Evolutionary conservation across 1,140 invertebrate genomes (phyloP), one percentile per base, ranked within the genome.

Genomic region (Cyclina sinensis): DNA sequence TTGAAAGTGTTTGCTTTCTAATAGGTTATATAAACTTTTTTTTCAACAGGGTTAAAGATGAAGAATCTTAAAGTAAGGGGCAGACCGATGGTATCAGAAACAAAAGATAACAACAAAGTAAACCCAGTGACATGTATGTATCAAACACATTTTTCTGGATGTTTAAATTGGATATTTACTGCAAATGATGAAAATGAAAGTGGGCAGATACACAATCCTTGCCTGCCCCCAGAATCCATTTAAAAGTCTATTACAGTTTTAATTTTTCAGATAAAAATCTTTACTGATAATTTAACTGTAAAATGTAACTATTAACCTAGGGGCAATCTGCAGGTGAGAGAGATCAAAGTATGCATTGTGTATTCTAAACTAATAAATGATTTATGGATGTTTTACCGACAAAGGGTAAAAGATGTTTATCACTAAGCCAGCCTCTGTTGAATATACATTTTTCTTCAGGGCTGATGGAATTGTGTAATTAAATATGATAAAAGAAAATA

Each of bases 341-440:
- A 70, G 65, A 70, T 70, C 65, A 70, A 70, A 70, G 65, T 70
- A 27, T 70, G 35, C 35, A 70, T 70, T 70, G 65, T 70, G 65
- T 70, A 70, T 70, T 27, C 35, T 30, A 70, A 70, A 70, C 65
- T 70, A 35, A 70, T 70, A 70, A 70, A 70, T 70, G 65, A 39
- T 70, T 70, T 70, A 70, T 70, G 65, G 65, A 70, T 37, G 14
- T 70, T 70, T 70, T n/a, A 70, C 65, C 35, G 21, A 70, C 65
- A 70, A 70, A 37, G 14, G 65, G 32, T 37, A 9, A 32, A 30
- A 70, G 65, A 70, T 70, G 21, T 70, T n/a, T 70, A 70, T 70
- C 65, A 7, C 14, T 37, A 7, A 16, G 32, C 65, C 65, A 27
- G 65, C 65, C 16, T 62, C 24, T n/a, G 27, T 62, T 11, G 7